A percentile compares a stretch with the other conserved stretches of the same genome.
Conservation (phyloP, 2,797 vertebrate species). For the Coilia nasus region DNA sequence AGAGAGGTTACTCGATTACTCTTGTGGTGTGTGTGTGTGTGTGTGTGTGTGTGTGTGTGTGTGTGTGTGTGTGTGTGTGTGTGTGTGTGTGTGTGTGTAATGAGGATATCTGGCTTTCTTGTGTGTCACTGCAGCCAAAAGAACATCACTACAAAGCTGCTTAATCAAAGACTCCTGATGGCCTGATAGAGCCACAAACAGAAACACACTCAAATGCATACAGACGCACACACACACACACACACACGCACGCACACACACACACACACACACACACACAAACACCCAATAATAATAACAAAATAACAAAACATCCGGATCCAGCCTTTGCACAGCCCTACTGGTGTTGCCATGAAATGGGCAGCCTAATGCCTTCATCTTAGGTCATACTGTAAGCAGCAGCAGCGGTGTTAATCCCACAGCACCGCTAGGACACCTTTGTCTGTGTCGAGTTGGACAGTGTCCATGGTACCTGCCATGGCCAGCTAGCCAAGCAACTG, state of each 20-base stretch:
- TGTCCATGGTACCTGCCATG: conserved; percentile 48
- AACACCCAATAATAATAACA: background rate
- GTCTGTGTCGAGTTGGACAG: conserved; percentile 41
- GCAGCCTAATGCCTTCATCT: conserved; percentile 57
- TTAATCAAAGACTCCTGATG: conserved; percentile 26
- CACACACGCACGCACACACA: background rate
- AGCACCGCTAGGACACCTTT: conserved; percentile 46
- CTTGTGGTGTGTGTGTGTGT: background rate
- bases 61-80: too few relatives aligned
- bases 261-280: conserved; percentile 30
- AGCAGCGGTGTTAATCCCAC: conserved; percentile 58
- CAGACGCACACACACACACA: background rate
- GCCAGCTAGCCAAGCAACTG: conserved; percentile 69
- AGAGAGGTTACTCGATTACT: background rate
- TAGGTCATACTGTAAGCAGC: conserved; percentile 42
- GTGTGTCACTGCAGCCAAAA: conserved; percentile 44
- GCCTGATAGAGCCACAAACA: conserved; percentile 16
- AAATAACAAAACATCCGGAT: background rate
- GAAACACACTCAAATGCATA: background rate
- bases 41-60: too few relatives aligned
- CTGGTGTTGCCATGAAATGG: conserved; percentile 51
- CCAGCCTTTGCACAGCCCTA: conserved; percentile 52
- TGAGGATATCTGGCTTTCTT: background rate
- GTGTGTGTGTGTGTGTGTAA: background rate
- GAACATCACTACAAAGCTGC: conserved; percentile 51